Evolutionary conservation across 2,113 vertebrate species (phyloP).

Genomic region (Alethe diademata): DNA sequence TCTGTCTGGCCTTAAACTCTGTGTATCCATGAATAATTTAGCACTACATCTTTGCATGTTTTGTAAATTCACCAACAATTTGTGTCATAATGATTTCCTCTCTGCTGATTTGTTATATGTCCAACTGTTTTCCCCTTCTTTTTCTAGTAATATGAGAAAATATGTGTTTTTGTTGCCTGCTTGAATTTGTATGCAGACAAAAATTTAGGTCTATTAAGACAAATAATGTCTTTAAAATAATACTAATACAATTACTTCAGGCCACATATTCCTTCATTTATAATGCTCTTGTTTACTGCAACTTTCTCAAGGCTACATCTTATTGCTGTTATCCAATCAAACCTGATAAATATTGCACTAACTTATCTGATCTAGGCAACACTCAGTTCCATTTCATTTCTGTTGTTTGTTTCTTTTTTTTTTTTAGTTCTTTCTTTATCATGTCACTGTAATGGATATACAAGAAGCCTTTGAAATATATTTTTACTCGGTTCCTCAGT

Average conservation of each 20-base stretch:
- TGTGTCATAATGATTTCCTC: neutral
- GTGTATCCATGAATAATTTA: slow-evolving; percentile 22
- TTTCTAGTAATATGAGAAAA: neutral
- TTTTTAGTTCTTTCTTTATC: neutral
- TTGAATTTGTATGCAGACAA: neutral
- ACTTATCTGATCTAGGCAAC: neutral
- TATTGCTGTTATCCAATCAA: neutral
- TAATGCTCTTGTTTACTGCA: neutral
- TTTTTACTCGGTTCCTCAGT: neutral
- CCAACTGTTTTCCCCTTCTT: neutral
- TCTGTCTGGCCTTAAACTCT: neutral
- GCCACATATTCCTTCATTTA: neutral
- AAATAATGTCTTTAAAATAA: neutral
- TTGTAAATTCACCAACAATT: neutral
- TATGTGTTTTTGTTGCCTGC: neutral
- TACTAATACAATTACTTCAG: neutral
- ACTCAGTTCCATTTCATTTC: neutral
- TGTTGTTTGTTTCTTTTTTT: neutral
- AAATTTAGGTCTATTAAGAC: neutral
- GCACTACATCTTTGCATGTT: neutral
- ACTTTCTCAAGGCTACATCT: neutral
- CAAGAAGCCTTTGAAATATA: neutral
- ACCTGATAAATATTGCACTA: neutral
- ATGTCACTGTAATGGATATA: neutral
- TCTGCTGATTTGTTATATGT: neutral